A percentile compares a stretch with the other conserved stretches of the same genome.
Evolutionary conservation across 2,113 vertebrate species (phyloP).

Genomic region (Mugil cephalus): DNA sequence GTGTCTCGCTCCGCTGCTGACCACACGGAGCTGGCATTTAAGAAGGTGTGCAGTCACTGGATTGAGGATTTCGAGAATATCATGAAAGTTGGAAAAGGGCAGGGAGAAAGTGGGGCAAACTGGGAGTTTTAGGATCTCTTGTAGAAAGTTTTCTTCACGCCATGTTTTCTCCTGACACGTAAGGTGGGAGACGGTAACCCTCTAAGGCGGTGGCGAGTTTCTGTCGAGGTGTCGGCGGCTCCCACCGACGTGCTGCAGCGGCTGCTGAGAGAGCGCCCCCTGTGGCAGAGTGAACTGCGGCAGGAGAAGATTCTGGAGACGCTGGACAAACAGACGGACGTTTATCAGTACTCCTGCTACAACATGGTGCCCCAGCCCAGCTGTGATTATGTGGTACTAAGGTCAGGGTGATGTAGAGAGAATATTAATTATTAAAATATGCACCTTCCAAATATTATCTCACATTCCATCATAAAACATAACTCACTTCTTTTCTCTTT

Average conservation of each 20-base stretch:
- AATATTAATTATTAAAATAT: too few species aligned
- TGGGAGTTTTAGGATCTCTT: not conserved
- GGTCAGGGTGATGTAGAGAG: constrained; percentile 79
- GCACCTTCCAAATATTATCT: too few species aligned
- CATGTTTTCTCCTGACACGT: constrained; percentile 9
- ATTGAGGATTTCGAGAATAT: not conserved
- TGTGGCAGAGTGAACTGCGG: constrained; percentile 92
- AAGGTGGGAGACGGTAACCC: constrained; percentile 96
- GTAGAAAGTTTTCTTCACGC: too few species aligned
- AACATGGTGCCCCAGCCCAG: constrained; percentile 94
- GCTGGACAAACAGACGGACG: constrained; percentile 92
- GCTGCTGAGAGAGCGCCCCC: constrained; percentile 92
- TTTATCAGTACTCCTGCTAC: constrained; percentile 92
- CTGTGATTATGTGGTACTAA: constrained; percentile 94
- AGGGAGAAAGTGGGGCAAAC: not conserved
- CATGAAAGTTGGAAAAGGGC: not conserved
- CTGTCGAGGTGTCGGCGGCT: constrained; percentile 90
- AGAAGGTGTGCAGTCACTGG: constrained; percentile 86
- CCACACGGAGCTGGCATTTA: constrained; percentile 91
- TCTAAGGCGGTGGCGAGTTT: constrained; percentile 91
- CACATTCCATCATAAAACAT: too few species aligned
- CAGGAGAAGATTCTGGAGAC: constrained; percentile 93
- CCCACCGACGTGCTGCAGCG: constrained; percentile 92
- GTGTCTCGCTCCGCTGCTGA: constrained; percentile 86
- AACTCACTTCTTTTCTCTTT: not conserved